Evolutionary conservation across 2,888 invertebrate species (phyloP), one percentile per base, ranked within the genome.

Genomic region (Eupithecia vulgata): DNA sequence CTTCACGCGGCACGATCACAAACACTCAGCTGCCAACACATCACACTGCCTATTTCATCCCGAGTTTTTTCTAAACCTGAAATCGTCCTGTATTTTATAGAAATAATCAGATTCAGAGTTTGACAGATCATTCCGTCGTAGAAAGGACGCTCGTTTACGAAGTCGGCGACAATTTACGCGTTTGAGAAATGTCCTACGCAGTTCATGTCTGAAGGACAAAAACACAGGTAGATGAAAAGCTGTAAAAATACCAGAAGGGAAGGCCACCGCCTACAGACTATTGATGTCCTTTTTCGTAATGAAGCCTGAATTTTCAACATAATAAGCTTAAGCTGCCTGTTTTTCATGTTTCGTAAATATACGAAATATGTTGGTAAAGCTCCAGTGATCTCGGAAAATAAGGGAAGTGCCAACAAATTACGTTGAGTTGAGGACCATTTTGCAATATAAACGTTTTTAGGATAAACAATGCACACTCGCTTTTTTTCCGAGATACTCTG

Each of bases 21-120:
- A 90, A 91, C 89, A 91, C 88, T 87, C 85, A 82, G 88, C 90
- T 87, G 85, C 86, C 86, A 87, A 89, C 85, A 87, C 81, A 81
- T 83, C 84, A 81, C 81, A 81, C 82, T 86, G 83, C 83, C 85
- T 83, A 84, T 86, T 88, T 85, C 86, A 86, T 86, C 84, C 82
- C 81, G 82, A 84, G 52, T 68, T 67, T 86, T 83, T 85, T 84
- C 84, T 83, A 82, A 84, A 84, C 83, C 84, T 82, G 84, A 84
- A 85, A 85, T 84, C 86, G 85, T 81, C 84, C 84, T 79, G 80
- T 52, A 21, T 57, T 12, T 85, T 84, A 84, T 83, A 84, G 81
- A 82, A 84, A 84, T 83, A 81, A 84, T 79, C 78, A 81, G 81
- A 52, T 81, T 79, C 77, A 57, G 80, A 76, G 81, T 82, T 82